Evolutionary conservation across 2,113 vertebrate genomes (phyloP).

Genomic region (Platysteira castanea): DNA sequence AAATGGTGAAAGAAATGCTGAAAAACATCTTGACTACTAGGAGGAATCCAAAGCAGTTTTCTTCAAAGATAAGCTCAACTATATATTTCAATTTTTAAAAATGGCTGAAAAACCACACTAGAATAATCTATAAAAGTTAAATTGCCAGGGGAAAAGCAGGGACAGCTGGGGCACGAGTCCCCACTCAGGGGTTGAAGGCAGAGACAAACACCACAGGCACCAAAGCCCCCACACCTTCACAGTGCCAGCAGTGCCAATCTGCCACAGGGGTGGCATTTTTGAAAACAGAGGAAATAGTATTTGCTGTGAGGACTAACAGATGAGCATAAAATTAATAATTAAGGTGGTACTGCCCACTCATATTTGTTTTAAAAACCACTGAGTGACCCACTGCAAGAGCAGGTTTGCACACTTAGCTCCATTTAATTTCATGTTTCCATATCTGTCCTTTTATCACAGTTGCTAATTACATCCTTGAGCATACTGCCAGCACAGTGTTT

Average conservation of each 20-base stretch:
- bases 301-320: not conserved
- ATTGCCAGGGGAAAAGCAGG: too few relatives aligned
- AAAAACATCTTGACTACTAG: not conserved
- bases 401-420: not conserved
- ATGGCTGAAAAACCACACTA: not conserved
- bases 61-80: not conserved
- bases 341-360: not conserved
- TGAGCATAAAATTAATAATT: not conserved
- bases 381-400: not conserved
- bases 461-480: not conserved
- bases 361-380: not conserved
- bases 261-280: not conserved
- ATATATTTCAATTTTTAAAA: not conserved
- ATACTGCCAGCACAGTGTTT: not conserved
- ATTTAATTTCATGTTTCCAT: not conserved
- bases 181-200: fast-evolving
- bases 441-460: not conserved
- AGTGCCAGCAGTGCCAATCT: not conserved
- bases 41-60: not conserved
- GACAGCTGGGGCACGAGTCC: not conserved
- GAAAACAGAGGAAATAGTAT: fast-evolving
- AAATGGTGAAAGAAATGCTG: not conserved
- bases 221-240: not conserved
- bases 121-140: not conserved
- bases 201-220: not conserved